Percentiles rank a stretch among this genome's conserved stretches.
These are phyloP conservation scores for Pseudopleuronectes americanus DNA, from an alignment of 2,797 vertebrate genomes.

Conservation along the genomic window DNA sequence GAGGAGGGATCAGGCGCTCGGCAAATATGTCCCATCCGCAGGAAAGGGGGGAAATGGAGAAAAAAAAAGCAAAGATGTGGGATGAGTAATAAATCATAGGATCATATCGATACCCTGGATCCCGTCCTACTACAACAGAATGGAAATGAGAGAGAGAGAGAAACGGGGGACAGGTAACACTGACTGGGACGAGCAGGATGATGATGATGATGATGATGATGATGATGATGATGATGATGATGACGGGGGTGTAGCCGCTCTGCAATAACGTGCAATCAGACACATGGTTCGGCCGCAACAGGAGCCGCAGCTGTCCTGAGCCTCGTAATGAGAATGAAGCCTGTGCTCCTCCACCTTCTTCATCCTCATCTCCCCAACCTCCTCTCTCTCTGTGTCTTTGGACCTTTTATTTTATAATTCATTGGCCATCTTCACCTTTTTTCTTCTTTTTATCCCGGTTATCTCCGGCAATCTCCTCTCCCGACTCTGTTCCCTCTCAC, in stretches of 20 bases:
- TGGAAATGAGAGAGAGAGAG: conserved; percentile 2
- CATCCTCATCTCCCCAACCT: not conserved
- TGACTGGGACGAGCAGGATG: conserved; percentile 30
- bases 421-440: not conserved
- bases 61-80: conserved; percentile 40
- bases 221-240: conserved; percentile 25
- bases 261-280: conserved; percentile 55
- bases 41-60: conserved; percentile 35
- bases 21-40: conserved; percentile 53
- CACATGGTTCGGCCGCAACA: conserved; percentile 42
- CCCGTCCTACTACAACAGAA: conserved; percentile 24
- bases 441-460: conserved; percentile 2
- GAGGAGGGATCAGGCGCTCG: conserved; percentile 43
- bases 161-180: conserved; percentile 26
- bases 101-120: conserved; percentile 55
- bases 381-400: conserved; percentile 8
- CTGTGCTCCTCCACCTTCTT: conserved; percentile 17
- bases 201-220: conserved; percentile 37
- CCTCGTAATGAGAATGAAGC: conserved; percentile 47
- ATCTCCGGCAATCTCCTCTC: not conserved
- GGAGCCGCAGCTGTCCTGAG: conserved; percentile 53
- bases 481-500: conserved; percentile 1
- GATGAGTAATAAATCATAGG: conserved; percentile 54
- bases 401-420: not conserved
- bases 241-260: conserved; percentile 14